Evolutionary conservation across 2,797 vertebrate species (phyloP).

Genomic region (Harpagifer antarcticus): DNA sequence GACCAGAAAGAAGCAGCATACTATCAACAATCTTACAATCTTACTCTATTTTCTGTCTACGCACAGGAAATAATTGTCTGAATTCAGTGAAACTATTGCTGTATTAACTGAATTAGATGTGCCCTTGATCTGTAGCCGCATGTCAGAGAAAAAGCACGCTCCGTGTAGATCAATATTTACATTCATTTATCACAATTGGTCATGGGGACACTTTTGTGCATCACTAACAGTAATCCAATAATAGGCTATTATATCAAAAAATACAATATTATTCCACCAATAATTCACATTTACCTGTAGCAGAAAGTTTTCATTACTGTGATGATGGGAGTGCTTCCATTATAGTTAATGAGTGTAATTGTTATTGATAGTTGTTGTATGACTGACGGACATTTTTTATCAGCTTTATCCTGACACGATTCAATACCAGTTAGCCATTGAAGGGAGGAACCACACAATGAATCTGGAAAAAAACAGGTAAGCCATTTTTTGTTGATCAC

Average conservation of each 20-base stretch:
- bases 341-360: background rate
- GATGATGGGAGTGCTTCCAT: background rate
- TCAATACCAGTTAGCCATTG: slow-evolving; percentile 81
- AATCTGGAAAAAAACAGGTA: slow-evolving; percentile 90
- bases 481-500: background rate
- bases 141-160: background rate
- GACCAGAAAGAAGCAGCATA: too few species aligned
- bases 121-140: background rate
- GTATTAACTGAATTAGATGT: background rate
- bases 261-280: background rate
- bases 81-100: background rate
- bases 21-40: too few species aligned
- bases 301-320: background rate
- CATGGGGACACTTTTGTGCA: background rate
- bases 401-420: slow-evolving; percentile 84
- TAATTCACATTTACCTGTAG: background rate
- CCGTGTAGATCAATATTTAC: background rate
- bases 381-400: background rate
- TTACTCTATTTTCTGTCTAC: too few species aligned
- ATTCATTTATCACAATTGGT: background rate
- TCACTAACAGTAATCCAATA: background rate
- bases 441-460: slow-evolving; percentile 83
- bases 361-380: background rate
- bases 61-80: background rate
- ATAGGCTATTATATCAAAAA: background rate